Base-by-base conservation (phyloP, 37 sponge, comb jelly and placozoan species). In the Ianthella basta region DNA sequence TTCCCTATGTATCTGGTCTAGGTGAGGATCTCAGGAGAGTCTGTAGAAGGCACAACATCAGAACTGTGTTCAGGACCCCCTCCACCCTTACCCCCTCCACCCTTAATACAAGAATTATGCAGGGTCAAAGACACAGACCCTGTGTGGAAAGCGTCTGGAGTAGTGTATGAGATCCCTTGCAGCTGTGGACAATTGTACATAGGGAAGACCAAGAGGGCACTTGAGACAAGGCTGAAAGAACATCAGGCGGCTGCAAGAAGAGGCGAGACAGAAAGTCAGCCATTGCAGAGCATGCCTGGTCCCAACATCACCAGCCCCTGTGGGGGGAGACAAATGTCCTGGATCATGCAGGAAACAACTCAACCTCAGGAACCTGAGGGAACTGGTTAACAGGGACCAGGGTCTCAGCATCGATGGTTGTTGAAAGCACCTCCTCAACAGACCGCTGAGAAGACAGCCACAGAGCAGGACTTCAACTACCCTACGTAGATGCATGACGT, bases 151-250 rank as follows among this genome's bases (percentile, higher is more conserved):
- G 44, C n/a, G 33, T 30, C 83, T 1, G 44, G 67, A 6, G 83
- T 82, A 4, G 83, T 82, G 25, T 82, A 82, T 29, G 32, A 35
- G 67, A 64, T 82, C 50, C 83, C 83, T 14, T 82, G 83, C 33
- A 55, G 27, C 44, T 82, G 83, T 64, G 68, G 83, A 1, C 67
- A 37, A 19, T 36, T 30, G 36, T 82, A 66, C 54, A 55, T 64
- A 32, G 83, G 67, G 25, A 68, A 82, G 68, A 82, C 67, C 60
- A n/a, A 82, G 83, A 82, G 83, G 59, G 67, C 61, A n/a, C 83
- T 82, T 16, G 83, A 55, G 68, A 64, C 53, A 41, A 50, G 82
- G 6, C 34, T 81, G 39, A 81, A 81, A 32, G 82, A 81, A n/a
- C 82, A 81, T n/a, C 68, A 81, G 60, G 37, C 82, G 21, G 82